A percentile compares a stretch with the other conserved stretches of the same genome.
phyloP scores from a whole-genome alignment of 2,888 invertebrate genomes.

The Brenthis hecate region DNA sequence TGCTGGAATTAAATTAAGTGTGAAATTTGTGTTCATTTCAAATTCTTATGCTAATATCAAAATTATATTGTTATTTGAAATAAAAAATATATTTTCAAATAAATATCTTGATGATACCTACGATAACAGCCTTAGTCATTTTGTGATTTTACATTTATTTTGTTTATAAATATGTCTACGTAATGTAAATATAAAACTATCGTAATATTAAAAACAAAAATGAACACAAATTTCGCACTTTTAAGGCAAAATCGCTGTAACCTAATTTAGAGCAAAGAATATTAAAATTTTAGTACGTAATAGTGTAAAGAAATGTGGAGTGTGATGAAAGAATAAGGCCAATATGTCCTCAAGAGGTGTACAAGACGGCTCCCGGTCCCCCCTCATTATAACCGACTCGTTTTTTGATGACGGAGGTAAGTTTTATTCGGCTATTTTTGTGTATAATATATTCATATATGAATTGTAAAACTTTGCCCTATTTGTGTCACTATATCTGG shows the following conservation, averaged over 20 bases:
- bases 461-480: too few relatives aligned
- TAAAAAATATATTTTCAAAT: too few relatives aligned
- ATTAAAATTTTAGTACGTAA: not conserved
- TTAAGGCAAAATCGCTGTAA: not conserved
- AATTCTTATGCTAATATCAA: too few relatives aligned
- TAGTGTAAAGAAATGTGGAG: not conserved
- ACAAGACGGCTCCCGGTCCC: constrained; percentile 71
- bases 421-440: constrained; percentile 38
- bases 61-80: too few relatives aligned
- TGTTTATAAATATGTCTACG: too few relatives aligned
- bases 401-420: constrained; percentile 76
- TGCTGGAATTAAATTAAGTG: too few relatives aligned
- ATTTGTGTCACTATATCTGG: too few relatives aligned
- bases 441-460: not conserved
- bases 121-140: too few relatives aligned
- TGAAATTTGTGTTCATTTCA: too few relatives aligned
- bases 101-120: too few relatives aligned
- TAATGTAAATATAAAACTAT: not conserved
- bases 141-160: too few relatives aligned
- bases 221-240: not conserved
- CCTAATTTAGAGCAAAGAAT: constrained; percentile 13
- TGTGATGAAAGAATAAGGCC: constrained; percentile 7
- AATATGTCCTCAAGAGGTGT: constrained; percentile 75
- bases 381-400: constrained; percentile 68
- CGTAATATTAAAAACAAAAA: not conserved